Evolutionary conservation across 2,113 vertebrate genomes (phyloP).

Genomic region (Nerophis ophidion): DNA sequence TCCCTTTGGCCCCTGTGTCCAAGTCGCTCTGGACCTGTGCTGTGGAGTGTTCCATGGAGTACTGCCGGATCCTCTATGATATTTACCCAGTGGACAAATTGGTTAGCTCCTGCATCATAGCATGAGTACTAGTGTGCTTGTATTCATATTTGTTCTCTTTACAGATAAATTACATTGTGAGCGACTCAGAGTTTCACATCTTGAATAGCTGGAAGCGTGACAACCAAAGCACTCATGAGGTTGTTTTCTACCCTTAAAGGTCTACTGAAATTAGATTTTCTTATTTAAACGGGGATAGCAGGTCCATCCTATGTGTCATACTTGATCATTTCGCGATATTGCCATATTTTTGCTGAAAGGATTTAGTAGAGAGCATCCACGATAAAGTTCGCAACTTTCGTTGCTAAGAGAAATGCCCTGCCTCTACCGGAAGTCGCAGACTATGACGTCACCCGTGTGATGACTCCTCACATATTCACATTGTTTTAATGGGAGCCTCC

Average conservation of each 20-base stretch:
- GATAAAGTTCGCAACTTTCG: too few species aligned
- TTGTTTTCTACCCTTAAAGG: slow-evolving; percentile 49
- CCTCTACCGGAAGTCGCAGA: too few species aligned
- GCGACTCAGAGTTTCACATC: slow-evolving; percentile 93
- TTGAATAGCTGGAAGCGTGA: slow-evolving; percentile 94
- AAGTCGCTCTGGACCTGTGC: slow-evolving; percentile 98
- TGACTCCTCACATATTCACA: too few species aligned
- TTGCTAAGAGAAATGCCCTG: too few species aligned
- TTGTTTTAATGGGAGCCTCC: too few species aligned
- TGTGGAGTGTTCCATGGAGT: slow-evolving; percentile 97
- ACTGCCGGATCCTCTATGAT: slow-evolving; percentile 95
- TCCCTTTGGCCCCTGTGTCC: slow-evolving; percentile 92
- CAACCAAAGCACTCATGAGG: slow-evolving; percentile 93
- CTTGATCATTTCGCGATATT: too few species aligned
- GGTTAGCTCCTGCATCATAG: slow-evolving; percentile 66
- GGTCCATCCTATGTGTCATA: too few species aligned
- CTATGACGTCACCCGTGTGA: too few species aligned
- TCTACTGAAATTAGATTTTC: too few species aligned
- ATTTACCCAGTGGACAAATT: slow-evolving; percentile 90
- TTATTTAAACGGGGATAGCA: too few species aligned
- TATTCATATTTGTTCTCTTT: slow-evolving; percentile 17
- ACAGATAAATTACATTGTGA: slow-evolving; percentile 95
- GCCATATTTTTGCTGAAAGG: too few species aligned
- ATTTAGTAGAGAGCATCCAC: too few species aligned
- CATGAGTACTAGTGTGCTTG: neutral